Conservation (phyloP, 35 echinoderm and acorn worm genomes). For the Hemicentrotus pulcherrimus region DNA sequence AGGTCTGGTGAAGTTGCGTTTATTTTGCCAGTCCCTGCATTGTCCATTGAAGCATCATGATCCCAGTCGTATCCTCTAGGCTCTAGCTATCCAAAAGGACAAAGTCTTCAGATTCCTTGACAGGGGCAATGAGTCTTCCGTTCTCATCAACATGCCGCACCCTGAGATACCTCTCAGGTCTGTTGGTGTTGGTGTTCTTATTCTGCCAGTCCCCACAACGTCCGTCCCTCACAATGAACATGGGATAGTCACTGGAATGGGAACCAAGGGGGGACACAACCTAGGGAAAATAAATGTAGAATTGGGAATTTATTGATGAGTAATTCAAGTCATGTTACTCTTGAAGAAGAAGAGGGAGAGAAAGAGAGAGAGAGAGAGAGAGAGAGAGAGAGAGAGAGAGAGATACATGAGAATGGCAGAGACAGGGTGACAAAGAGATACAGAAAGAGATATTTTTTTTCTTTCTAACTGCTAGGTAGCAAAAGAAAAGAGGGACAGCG, state of each 20-base stretch:
- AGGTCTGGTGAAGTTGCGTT: constrained; percentile 47
- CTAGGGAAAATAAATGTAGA: constrained; percentile 16
- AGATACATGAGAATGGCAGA: neutral
- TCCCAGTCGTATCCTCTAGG: neutral
- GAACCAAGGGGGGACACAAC: constrained; percentile 69
- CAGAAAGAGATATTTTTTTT: neutral
- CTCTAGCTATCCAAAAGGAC: constrained; percentile 74
- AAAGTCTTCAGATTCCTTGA: constrained; percentile 90
- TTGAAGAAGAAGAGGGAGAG: neutral
- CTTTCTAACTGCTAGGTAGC: too few species aligned
- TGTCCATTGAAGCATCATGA: constrained; percentile 69
- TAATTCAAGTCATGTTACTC: neutral
- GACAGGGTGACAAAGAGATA: neutral
- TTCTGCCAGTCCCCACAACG: constrained; percentile 77
- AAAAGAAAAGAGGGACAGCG: too few species aligned
- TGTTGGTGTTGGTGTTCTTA: constrained; percentile 55
- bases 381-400: too few species aligned
- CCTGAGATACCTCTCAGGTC: constrained; percentile 77
- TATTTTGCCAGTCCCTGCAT: constrained; percentile 67
- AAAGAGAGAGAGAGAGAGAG: too few species aligned
- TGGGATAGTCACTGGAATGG: constrained; percentile 83
- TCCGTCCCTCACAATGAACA: constrained; percentile 91
- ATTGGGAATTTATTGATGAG: neutral
- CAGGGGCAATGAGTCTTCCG: constrained; percentile 74
- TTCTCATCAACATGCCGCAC: constrained; percentile 86